Percentiles rank a stretch among this genome's conserved stretches.
These are phyloP conservation scores for Ophiothrix spiculata DNA, from an alignment of 35 echinoderm and acorn worm species.

Conservation along the genomic window DNA sequence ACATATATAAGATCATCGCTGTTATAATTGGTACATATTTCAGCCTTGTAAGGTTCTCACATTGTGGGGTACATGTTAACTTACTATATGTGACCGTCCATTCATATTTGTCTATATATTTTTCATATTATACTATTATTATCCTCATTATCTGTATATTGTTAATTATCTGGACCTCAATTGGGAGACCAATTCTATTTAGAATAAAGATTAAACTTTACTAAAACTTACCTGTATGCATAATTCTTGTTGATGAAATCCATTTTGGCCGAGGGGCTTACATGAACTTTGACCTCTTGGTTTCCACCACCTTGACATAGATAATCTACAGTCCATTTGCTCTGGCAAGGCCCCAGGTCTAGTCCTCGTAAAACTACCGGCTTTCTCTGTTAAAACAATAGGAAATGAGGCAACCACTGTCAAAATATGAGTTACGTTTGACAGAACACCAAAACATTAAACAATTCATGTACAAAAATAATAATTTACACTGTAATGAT, in stretches of 20 bases:
- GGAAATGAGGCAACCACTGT: too few relatives aligned
- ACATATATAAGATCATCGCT: background rate
- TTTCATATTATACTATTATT: background rate
- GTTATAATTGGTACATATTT: background rate
- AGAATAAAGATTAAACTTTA: too few relatives aligned
- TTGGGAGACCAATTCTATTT: too few relatives aligned
- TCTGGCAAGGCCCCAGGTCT: slow-evolving; percentile 62
- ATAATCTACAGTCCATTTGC: slow-evolving; percentile 64
- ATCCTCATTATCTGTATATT: background rate
- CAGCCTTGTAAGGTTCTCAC: background rate
- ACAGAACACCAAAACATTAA: too few relatives aligned
- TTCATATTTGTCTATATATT: background rate
- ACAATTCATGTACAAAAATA: too few relatives aligned
- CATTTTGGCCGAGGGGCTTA: slow-evolving; percentile 69
- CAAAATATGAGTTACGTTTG: too few relatives aligned
- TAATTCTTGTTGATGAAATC: slow-evolving; percentile 91
- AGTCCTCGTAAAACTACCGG: slow-evolving; percentile 70
- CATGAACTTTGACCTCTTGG: slow-evolving; percentile 86
- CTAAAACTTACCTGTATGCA: slow-evolving; percentile 73
- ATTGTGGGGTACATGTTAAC: background rate
- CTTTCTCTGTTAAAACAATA: slow-evolving; percentile 50
- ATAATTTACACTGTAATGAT: too few relatives aligned
- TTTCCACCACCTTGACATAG: slow-evolving; percentile 45
- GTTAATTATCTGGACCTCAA: background rate
- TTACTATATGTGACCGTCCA: background rate